These are phyloP conservation scores for Plemyria rubiginata DNA, from an alignment of 2,888 invertebrate genomes.

Conservation along the genomic window DNA sequence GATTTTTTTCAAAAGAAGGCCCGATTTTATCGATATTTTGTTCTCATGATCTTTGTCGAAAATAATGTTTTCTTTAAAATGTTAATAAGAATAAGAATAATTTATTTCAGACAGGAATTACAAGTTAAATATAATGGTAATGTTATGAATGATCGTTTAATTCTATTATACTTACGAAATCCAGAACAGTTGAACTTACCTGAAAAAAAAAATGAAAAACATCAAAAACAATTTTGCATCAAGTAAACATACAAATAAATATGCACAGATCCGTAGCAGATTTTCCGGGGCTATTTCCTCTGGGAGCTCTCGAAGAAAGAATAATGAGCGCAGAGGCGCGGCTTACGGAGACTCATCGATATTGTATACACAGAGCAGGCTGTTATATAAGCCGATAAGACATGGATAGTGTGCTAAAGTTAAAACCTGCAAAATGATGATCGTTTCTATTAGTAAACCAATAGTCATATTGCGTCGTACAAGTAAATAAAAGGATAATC, in stretches of 20 bases:
- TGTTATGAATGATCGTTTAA: background rate
- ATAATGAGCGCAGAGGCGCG: slow-evolving; percentile 57
- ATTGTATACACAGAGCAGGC: slow-evolving; percentile 35
- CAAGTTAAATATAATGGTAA: no score
- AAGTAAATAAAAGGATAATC: no score
- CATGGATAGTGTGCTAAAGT: background rate
- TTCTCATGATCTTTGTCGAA: no score
- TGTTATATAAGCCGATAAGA: slow-evolving; percentile 13
- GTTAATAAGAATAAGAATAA: no score
- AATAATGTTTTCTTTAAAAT: no score
- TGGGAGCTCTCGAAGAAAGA: slow-evolving; percentile 48
- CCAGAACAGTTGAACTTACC: slow-evolving; percentile 3
- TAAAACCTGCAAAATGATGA: background rate
- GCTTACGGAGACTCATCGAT: slow-evolving; percentile 57
- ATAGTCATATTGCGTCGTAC: no score
- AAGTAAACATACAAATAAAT: slow-evolving; percentile 36
- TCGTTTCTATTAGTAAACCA: no score
- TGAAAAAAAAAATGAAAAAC: slow-evolving; percentile 24
- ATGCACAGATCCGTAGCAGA: slow-evolving; percentile 39
- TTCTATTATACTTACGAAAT: slow-evolving; percentile 12
- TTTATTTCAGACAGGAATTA: no score
- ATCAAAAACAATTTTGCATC: slow-evolving; percentile 22
- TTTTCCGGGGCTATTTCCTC: slow-evolving; percentile 39
- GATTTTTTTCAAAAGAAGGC: no score
- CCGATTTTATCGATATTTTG: no score